phyloP scores from a whole-genome alignment of 2,113 vertebrate species.

The Atrichornis clamosus region DNA sequence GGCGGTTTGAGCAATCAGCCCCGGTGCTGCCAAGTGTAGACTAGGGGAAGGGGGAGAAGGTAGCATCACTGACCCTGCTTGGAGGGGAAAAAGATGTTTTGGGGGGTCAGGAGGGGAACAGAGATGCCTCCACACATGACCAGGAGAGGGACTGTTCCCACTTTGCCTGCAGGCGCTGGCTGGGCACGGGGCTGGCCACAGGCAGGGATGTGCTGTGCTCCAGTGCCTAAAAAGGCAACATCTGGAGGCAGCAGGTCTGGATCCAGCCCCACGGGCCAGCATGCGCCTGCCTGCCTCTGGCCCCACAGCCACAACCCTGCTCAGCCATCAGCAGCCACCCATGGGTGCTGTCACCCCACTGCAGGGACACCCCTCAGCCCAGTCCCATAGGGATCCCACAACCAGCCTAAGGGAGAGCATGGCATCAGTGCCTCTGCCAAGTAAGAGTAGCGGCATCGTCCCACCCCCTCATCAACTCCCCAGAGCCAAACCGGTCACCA shows the following conservation, averaged over 20 bases:
- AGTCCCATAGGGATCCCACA: not conserved
- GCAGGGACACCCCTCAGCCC: rapidly evolving
- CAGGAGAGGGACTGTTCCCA: not conserved
- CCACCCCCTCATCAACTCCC: rapidly evolving
- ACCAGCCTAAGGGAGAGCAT: not conserved
- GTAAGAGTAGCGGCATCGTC: rapidly evolving
- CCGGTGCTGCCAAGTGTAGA: not conserved
- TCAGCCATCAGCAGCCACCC: not conserved
- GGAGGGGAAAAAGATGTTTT: not conserved
- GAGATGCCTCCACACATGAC: not conserved
- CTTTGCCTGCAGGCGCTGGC: not conserved
- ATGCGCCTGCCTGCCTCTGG: not conserved
- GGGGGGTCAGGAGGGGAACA: not conserved
- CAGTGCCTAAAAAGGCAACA: constrained; percentile 77
- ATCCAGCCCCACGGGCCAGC: not conserved
- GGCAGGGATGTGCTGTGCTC: not conserved
- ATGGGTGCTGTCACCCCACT: not conserved
- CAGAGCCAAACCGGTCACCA: not conserved
- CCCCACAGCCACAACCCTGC: not conserved
- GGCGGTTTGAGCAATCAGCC: not conserved
- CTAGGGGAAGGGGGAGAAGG: not conserved
- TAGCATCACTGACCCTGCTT: not conserved
- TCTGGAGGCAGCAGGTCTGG: constrained; percentile 14
- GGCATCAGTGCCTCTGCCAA: not conserved
- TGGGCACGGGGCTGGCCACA: not conserved